Base-by-base conservation (phyloP, 2,797 vertebrate genomes). In the Euphonia xanthogaster region DNA sequence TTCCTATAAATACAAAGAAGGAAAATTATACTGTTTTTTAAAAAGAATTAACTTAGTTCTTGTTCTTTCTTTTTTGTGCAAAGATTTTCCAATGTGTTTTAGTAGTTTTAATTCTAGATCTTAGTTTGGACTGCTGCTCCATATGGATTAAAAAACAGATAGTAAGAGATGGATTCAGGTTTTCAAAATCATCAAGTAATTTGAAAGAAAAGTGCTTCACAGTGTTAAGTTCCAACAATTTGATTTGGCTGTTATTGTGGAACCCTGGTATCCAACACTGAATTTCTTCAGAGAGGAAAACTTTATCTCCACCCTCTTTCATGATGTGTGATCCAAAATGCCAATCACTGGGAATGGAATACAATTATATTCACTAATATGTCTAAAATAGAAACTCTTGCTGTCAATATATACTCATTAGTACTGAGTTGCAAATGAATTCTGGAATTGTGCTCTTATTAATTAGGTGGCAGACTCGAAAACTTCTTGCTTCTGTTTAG, bases 371-470 rank as follows among this genome's bases (percentile, higher is more conserved):
- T 97, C 96, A 97, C 97, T 97, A 97, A 97, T 97, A 97, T 92
- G 91, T 96, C 93, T 97, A 96, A 97, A 97, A 98, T 96, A 95
- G 97, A 95, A 96, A 94, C 91, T 93, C 95, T 94, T 97, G 90
- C 96, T 97, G 95, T 97, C 96, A 97, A 96, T 97, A 96, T 92
- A 93, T 78, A 90, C 93, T 98, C 97, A 97, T 95, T 97, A 97
- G 95, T 95, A 96, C 85, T 72, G 85, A 97, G 89, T 84, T 97
- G 93, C 93, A 96, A 96, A 97, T 97, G 94, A 96, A 97, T 96
- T 97, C 97, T 96, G 96, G 97, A 97, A 98, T 97, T 96, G 94
- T 96, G 81, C 93, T 97, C 95, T 97, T 97, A 96, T 98, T 98
- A 97, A 97, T 97, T 97, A 97, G 91, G 87, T 95, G 95, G 94